These are phyloP conservation scores for Andrena chrysosceles DNA, from an alignment of 2,888 invertebrate species.

Conservation along the genomic window DNA sequence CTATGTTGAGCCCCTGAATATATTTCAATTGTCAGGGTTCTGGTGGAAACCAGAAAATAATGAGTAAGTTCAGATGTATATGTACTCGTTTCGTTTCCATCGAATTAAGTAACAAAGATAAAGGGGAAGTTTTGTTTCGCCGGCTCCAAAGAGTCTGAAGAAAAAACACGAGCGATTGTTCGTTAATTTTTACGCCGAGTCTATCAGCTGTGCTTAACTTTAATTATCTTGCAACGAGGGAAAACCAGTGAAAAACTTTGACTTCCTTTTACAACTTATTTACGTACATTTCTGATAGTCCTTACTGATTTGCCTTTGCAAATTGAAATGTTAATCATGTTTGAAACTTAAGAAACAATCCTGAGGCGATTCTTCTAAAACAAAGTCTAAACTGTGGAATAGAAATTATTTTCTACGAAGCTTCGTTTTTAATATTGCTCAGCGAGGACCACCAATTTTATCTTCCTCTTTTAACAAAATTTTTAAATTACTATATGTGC, in stretches of 20 bases:
- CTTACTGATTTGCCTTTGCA: too few species aligned
- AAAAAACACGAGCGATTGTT: background rate
- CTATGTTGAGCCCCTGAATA: too few species aligned
- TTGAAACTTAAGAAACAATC: background rate
- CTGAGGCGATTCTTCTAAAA: background rate
- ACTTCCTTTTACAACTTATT: background rate
- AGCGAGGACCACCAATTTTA: background rate
- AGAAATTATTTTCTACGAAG: too few species aligned
- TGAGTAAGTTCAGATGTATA: too few species aligned
- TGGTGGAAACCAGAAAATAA: too few species aligned
- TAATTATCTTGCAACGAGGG: constrained; percentile 3
- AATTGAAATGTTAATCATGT: background rate
- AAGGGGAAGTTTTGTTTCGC: background rate
- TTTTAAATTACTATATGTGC: background rate
- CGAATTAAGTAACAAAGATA: background rate
- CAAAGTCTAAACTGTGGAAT: background rate
- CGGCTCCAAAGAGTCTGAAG: background rate
- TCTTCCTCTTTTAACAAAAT: background rate
- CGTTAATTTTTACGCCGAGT: constrained; percentile 20
- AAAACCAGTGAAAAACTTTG: background rate
- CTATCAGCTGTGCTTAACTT: background rate
- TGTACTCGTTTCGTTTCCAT: too few species aligned
- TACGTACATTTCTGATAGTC: background rate
- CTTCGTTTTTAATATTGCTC: background rate
- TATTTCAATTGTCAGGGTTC: too few species aligned